These are phyloP conservation scores for Anthoscopus minutus DNA, from an alignment of 2,113 vertebrate species.

Conservation along the genomic window DNA sequence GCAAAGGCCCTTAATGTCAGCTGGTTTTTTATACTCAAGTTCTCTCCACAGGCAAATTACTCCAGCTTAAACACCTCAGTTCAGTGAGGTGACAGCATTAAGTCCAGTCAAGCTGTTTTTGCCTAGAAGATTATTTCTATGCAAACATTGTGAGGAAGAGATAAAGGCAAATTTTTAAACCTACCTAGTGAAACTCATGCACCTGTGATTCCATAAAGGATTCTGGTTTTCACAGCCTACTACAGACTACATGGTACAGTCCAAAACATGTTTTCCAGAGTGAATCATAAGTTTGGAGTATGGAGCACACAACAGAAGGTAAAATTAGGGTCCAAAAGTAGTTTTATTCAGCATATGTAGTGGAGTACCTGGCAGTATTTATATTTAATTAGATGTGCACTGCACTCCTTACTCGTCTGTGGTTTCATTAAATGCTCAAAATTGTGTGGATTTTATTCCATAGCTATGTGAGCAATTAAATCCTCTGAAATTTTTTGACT, in stretches of 20 bases:
- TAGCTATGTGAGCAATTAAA: not conserved
- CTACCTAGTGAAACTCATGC: not conserved
- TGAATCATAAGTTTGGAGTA: not conserved
- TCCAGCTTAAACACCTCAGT: not conserved
- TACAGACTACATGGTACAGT: not conserved
- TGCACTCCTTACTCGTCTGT: fast-evolving
- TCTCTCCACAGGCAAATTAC: not conserved
- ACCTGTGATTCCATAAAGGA: not conserved
- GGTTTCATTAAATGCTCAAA: not conserved
- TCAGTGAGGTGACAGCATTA: not conserved
- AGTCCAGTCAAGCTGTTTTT: not conserved
- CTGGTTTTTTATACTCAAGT: not conserved
- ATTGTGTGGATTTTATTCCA: not conserved
- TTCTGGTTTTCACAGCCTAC: not conserved
- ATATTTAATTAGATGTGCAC: too few species aligned
- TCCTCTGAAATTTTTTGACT: conserved; percentile 4
- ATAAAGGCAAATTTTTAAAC: not conserved
- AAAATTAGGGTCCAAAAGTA: not conserved
- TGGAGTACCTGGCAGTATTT: not conserved
- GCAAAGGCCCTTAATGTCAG: not conserved
- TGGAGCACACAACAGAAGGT: not conserved
- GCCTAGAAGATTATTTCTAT: not conserved
- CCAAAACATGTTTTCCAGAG: not conserved
- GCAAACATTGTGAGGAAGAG: not conserved
- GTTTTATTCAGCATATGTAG: not conserved